phyloP scores from a whole-genome alignment of 2,113 vertebrate species.

The Ornithorhynchus anatinus region DNA sequence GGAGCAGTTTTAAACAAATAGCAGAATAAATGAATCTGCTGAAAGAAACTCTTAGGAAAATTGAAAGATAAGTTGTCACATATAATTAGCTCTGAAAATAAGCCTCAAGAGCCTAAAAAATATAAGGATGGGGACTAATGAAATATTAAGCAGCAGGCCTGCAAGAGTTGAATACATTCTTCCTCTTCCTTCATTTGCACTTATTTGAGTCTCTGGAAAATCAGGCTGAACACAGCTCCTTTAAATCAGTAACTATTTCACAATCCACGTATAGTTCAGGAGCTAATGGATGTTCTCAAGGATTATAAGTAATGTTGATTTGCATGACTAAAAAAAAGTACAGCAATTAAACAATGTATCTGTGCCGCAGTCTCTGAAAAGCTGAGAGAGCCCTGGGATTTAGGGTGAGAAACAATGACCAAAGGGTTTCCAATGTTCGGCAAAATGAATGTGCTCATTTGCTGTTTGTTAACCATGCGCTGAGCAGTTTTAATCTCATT shows the following conservation, averaged over 20 bases:
- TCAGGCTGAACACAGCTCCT: slow-evolving; percentile 11
- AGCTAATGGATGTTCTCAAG: slow-evolving; percentile 27
- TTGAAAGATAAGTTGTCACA: no score
- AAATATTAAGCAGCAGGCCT: slow-evolving; percentile 33
- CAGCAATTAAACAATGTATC: slow-evolving; percentile 6
- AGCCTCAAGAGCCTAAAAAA: no score
- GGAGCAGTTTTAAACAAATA: slow-evolving; percentile 29
- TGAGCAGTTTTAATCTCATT: neutral
- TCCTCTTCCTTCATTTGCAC: no score
- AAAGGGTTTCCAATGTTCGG: slow-evolving; percentile 9
- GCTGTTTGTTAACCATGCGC: neutral
- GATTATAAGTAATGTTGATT: slow-evolving; percentile 22
- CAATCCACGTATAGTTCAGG: slow-evolving; percentile 17
- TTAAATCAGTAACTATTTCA: slow-evolving; percentile 24
- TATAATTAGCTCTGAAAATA: no score
- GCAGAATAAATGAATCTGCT: neutral
- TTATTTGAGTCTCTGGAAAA: no score
- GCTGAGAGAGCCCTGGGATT: no score
- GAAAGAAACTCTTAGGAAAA: slow-evolving; percentile 17
- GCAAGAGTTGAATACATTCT: no score
- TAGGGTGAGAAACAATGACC: neutral
- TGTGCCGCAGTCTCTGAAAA: no score
- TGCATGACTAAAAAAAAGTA: slow-evolving; percentile 8
- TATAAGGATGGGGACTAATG: no score
- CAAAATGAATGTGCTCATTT: neutral